Evolutionary conservation across 2,113 vertebrate genomes (phyloP), one percentile per base, ranked within the genome.

Genomic region (Pao palembangensis): DNA sequence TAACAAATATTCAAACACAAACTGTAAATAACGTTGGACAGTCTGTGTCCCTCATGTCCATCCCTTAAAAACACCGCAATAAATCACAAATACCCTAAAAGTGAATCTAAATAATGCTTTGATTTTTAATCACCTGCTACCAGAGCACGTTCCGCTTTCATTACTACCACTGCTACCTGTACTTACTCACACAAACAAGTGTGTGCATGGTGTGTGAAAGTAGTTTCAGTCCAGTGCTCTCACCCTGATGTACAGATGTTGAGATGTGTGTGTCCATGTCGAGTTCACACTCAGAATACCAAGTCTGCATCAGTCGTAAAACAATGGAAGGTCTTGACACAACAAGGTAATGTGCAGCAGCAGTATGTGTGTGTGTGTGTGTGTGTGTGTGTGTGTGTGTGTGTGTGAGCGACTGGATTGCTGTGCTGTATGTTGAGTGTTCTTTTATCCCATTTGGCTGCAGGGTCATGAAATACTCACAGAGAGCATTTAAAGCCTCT

Each of bases 141-240:
- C 25, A 28, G 34, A 0, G 34, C 11, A 38, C 4, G 8, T 10
- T 11, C 34, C 8, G 1, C 34, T 12, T 38, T 4, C 34, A 38
- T 38, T 38, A 8, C 34, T 12, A 38, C 2, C 34, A 38, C 34
- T 12, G 34, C 34, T 38, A 10, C 34, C 34, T 38, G 34, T 38
- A 38, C 11, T 38, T 4, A 28, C 34, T 38, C 8, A 38, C 10
- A 50, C 10, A 12, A 50, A 62, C 58, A 11, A 58, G 38, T 34
- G 50, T 57, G 54, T 65, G 34, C 34, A 38, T 23, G 34, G 8
- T 58, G 25, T 61, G 58, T 43, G 6, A 25, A 58, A 41, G 65
- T 23, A 23, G 21, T 70, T 76, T 75, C 54, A 75, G 64, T 66
- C 55, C 60, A 58, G 54, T 61, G 59, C 64, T 58, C 59, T 58